Percentiles rank a stretch among this genome's conserved stretches.
Evolutionary conservation across 1,140 invertebrate species (phyloP).

Genomic region (Papilio machaon): DNA sequence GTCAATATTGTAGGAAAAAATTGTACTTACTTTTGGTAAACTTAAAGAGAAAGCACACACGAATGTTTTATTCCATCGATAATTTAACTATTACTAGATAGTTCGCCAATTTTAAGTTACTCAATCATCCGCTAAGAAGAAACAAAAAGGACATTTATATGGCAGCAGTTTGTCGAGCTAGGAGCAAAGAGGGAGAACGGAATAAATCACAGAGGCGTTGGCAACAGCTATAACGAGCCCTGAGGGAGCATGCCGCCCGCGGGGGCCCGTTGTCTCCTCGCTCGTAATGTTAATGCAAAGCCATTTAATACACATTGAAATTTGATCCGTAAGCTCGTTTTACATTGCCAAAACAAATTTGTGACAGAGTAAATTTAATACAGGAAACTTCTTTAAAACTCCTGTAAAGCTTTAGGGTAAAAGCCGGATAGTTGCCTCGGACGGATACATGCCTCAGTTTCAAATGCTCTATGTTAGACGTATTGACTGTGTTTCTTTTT

Average conservation of each 20-base stretch:
- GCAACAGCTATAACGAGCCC: conserved; percentile 67
- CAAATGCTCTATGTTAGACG: too few species aligned
- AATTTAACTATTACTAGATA: neutral
- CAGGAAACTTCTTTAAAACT: too few species aligned
- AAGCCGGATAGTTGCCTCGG: too few species aligned
- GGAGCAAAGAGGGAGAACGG: conserved; percentile 41
- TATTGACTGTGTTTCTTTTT: too few species aligned
- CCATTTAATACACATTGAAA: conserved; percentile 68
- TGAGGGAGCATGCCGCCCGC: conserved; percentile 57
- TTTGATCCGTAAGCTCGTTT: conserved; percentile 56
- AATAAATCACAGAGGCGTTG: conserved; percentile 71
- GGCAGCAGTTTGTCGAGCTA: conserved; percentile 66
- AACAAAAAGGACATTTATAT: conserved; percentile 78
- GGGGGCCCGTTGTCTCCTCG: conserved; percentile 53
- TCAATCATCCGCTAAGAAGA: conserved; percentile 64
- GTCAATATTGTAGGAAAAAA: neutral
- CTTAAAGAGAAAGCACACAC: neutral
- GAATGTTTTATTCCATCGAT: neutral
- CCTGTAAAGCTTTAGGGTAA: too few species aligned
- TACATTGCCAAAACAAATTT: neutral
- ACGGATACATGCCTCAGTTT: too few species aligned
- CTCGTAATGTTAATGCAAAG: conserved; percentile 61
- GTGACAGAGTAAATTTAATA: neutral
- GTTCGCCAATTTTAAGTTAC: conserved; percentile 44
- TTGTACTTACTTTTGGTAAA: neutral